Evolutionary conservation across 92 coral and sea anemone species (phyloP), one percentile per base, ranked within the genome.

Genomic region (Porites lobata): DNA sequence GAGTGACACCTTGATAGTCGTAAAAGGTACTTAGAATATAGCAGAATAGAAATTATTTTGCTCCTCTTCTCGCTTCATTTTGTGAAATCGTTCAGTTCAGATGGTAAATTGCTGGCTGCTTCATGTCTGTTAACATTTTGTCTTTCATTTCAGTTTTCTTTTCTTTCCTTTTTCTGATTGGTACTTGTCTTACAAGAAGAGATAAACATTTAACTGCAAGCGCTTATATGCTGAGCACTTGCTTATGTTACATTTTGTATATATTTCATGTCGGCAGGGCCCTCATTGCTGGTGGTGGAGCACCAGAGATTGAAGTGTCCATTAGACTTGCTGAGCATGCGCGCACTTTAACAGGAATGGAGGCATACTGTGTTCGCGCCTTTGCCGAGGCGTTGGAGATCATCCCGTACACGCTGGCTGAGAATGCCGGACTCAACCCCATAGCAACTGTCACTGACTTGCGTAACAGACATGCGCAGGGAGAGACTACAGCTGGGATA

Each of bases 251-350:
- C 66, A 24, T 9, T 72, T 47, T 56, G 75, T 11, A 72, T 43
- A 54, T 7, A 7, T 54, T 54, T 17, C 9, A 32, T 69, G 76
- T 70, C 77, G 29, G 10, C 84, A 96, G 99, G 86, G 99, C 99
- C 8, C 95, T 96, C 7, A 95, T 96, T 38, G 96, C 99, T 12
- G 99, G 99, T 24, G 99, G 99, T 3, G 99, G 99, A 19, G 99
- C 99, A 0, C 99, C 99, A 11, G 99, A 96, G 69, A 96, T 92
- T 19, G 99, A 96, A 85, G 94, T 96, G 66, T 96, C 99, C 56
- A 85, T 96, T 69, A 83, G 91, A 22, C 96, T 96, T 4, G 95
- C 98, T 10, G 94, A 96, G 59, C 91, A 96, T 82, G 93, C 96
- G 29, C 98, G 95, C 81, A 93, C 99, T 1, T 83, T 96, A 50